Evolutionary conservation across 2,113 vertebrate species (phyloP).

Genomic region (Menura novaehollandiae): DNA sequence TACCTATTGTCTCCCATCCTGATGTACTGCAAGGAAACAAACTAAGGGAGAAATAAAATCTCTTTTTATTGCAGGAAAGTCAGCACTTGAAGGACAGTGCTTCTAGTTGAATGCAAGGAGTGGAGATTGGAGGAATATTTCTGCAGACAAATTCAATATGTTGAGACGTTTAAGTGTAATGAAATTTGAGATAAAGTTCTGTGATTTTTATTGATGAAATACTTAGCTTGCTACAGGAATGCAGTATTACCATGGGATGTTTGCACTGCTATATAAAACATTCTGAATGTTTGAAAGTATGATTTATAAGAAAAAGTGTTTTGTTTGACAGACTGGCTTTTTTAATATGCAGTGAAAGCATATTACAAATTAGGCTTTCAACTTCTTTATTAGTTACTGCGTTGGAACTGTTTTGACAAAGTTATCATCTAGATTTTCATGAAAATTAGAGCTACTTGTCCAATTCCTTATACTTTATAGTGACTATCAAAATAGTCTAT

Average conservation of each 20-base stretch:
- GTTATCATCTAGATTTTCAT: background rate
- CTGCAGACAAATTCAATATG: slow-evolving; percentile 22
- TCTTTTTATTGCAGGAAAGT: slow-evolving; percentile 10
- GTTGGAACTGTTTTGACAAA: background rate
- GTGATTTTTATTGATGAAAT: slow-evolving; percentile 33
- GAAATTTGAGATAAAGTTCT: slow-evolving; percentile 20
- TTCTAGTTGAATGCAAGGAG: background rate
- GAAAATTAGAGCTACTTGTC: background rate
- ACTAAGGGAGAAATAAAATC: slow-evolving; percentile 30
- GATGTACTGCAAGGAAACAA: slow-evolving; percentile 8
- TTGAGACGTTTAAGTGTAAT: background rate
- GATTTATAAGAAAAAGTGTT: background rate
- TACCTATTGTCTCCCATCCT: slow-evolving; percentile 14
- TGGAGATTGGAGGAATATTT: slow-evolving; percentile 9
- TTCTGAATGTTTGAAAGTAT: background rate
- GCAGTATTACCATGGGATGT: background rate
- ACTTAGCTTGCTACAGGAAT: background rate
- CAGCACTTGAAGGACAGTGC: slow-evolving; percentile 25
- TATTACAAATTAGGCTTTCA: background rate
- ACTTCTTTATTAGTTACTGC: background rate
- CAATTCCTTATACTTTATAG: background rate
- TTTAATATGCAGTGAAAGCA: background rate
- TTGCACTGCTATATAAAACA: background rate
- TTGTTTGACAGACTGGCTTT: background rate
- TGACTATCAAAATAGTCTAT: background rate